Base-by-base conservation (phyloP, 2,888 invertebrate species). In the Scrobipalpa costella region DNA sequence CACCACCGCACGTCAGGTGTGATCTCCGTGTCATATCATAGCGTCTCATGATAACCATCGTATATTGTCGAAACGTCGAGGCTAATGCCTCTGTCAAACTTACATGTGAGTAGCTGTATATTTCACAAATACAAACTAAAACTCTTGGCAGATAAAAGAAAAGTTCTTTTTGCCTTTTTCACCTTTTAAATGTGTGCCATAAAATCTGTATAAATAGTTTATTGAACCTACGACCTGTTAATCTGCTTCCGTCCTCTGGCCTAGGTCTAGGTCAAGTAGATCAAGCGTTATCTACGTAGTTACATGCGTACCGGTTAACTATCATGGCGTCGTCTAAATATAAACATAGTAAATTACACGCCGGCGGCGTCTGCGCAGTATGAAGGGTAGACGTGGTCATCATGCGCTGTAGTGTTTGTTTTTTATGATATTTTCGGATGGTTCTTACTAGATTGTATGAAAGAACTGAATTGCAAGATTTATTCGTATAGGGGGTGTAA, bases 211-310 rank as follows among this genome's bases (percentile, higher is more conserved):
- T 15, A n/a, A 11, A 11, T 9, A 7, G 36, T 36, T 36, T 11
- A 36, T 36, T 36, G 11, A 36, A 36, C 36, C 36, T 11, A 36
- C 1, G 36, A 36, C 11, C n/a, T 8, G 7, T 19, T 50, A 5
- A 15, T 50, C 9, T 19, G 7, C 15, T 9, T 19, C 13, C 15
- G 50, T 17, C 17, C 19, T 17, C 15, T 50, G 19, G 8, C 19
- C 52, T 52, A 19, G 27, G 52, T 52, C 52, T 52, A 52, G 52
- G 52, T 52, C 52, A 52, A 11, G 21, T 27, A 7, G 36, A 36
- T 36, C 36, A 36, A 36, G 36, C 36, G 36, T 40, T 40, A 40
- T 40, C 40, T 40, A 40, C 40, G 13, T 40, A 40, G 1, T 13
- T 40, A 40, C 40, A 40, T 40, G 13, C 40, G 11, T 40, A 40